phyloP scores from a whole-genome alignment of 2,797 vertebrate species.

The Brotula barbata region DNA sequence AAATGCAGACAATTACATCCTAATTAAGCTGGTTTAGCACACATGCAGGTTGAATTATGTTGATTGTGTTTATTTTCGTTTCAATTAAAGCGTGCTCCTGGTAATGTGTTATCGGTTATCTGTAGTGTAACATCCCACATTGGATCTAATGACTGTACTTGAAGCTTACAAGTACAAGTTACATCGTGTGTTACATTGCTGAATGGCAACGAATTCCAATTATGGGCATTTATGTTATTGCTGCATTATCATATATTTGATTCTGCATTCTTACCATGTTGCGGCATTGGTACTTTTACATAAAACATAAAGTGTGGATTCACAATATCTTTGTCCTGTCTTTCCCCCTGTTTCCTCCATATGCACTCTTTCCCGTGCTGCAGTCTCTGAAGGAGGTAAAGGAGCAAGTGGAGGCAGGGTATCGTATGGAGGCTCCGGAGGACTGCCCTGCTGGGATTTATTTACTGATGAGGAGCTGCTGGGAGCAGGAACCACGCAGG shows the following conservation, averaged over 20 bases:
- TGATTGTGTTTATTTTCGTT: constrained; percentile 21
- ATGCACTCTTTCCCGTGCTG: constrained; percentile 2
- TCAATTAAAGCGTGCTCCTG: constrained; percentile 19
- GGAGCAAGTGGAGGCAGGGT: constrained; percentile 83
- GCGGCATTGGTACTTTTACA: too few species aligned
- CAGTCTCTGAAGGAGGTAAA: constrained; percentile 86
- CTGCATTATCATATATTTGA: too few species aligned
- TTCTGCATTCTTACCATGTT: too few species aligned
- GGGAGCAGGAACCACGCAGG: constrained; percentile 85
- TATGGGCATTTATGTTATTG: too few species aligned
- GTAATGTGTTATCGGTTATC: constrained; percentile 30
- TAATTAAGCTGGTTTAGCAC: constrained; percentile 34
- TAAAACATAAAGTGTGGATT: too few species aligned
- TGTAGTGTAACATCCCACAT: too few species aligned
- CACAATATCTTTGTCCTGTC: neutral
- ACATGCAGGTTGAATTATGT: constrained; percentile 3
- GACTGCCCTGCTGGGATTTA: constrained; percentile 80
- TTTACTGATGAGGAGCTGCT: constrained; percentile 88
- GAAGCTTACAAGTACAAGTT: too few species aligned
- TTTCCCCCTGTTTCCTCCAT: neutral
- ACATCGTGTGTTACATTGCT: too few species aligned
- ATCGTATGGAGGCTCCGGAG: constrained; percentile 88
- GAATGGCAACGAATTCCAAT: too few species aligned
- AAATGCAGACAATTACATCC: constrained; percentile 40
- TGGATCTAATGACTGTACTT: too few species aligned